Evolutionary conservation across 1,140 invertebrate genomes (phyloP).

Genomic region (Ostrea denselamellosa): DNA sequence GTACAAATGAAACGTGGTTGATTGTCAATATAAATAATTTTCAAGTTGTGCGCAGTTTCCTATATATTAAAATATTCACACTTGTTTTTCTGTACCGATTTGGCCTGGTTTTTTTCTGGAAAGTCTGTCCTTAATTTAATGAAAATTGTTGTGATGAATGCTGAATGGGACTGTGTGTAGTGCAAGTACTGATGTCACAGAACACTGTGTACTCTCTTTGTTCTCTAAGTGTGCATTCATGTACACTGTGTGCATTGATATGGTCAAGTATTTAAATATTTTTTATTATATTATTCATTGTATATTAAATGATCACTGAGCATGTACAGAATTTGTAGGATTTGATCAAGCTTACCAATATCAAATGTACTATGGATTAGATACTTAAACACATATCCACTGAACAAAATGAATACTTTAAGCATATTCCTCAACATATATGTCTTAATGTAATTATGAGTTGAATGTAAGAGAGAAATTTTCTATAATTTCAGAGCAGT

Average conservation of each 20-base stretch:
- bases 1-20: constrained; percentile 19
- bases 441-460: background rate
- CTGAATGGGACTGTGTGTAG: background rate
- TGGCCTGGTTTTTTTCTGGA: background rate
- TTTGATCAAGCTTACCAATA: no score
- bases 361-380: no score
- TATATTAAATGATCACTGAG: background rate
- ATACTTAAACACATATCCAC: background rate
- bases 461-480: background rate
- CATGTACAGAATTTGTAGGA: background rate
- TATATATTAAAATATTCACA: background rate
- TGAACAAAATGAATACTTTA: background rate
- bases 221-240: background rate
- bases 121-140: constrained; percentile 3
- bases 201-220: background rate
- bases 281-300: background rate
- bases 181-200: background rate
- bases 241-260: background rate
- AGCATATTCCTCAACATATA: background rate
- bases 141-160: background rate
- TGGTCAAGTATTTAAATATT: background rate
- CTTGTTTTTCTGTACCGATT: background rate
- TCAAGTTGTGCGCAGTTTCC: constrained; percentile 27
- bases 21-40: constrained; percentile 36
- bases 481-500: no score